A percentile compares a stretch with the other conserved stretches of the same genome.
These are phyloP conservation scores for Hirtodrosophila duncani DNA, from an alignment of 2,888 invertebrate genomes.

Conservation along the genomic window DNA sequence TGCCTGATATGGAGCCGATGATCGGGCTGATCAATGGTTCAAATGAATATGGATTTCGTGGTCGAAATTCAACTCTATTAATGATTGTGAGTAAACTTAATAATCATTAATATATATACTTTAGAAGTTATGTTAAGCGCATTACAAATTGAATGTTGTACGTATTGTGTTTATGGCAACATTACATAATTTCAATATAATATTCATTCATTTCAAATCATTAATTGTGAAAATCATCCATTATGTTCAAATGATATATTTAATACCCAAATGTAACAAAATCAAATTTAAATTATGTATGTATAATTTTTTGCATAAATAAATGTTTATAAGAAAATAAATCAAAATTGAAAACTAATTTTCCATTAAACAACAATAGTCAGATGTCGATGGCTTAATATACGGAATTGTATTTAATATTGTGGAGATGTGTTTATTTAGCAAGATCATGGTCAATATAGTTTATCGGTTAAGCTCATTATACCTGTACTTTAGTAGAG, in stretches of 20 bases:
- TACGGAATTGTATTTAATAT: too few relatives aligned
- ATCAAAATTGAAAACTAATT: conserved; percentile 4
- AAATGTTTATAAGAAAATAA: conserved; percentile 62
- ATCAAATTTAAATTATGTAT: conserved; percentile 44
- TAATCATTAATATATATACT: conserved; percentile 21
- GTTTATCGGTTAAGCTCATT: too few relatives aligned
- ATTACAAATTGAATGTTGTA: conserved; percentile 32
- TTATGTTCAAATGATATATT: conserved; percentile 5
- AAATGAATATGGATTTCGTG: conserved; percentile 22
- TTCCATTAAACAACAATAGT: not conserved
- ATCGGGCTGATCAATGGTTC: conserved; percentile 7
- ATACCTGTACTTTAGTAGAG: too few relatives aligned
- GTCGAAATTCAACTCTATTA: conserved; percentile 46
- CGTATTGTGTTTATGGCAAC: conserved; percentile 39
- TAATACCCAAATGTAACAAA: conserved; percentile 42
- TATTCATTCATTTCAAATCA: conserved; percentile 16
- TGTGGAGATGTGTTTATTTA: not conserved
- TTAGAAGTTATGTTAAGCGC: conserved; percentile 32
- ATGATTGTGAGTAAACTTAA: conserved; percentile 50
- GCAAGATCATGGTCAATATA: too few relatives aligned
- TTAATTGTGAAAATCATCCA: conserved; percentile 7
- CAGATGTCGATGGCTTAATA: too few relatives aligned
- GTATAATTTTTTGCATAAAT: conserved; percentile 67
- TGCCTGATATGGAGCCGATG: conserved; percentile 17
- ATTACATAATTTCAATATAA: conserved; percentile 17